Base-by-base conservation (phyloP, 2,797 vertebrate genomes). In the Galago senegalensis region DNA sequence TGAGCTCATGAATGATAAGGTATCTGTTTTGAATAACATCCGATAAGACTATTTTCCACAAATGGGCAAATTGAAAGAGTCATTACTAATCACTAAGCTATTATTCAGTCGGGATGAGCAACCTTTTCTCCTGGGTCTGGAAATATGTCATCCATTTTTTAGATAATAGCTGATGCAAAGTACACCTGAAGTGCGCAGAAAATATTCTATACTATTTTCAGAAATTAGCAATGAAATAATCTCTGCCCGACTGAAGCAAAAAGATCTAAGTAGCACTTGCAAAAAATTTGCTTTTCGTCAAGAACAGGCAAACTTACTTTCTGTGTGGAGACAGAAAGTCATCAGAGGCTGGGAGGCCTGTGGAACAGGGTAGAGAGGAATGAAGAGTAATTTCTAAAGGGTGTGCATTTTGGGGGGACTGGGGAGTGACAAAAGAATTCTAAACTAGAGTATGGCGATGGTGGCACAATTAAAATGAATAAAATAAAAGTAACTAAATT, bases 61-160 rank as follows among this genome's bases (percentile, higher is more conserved):
- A n/a, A 31, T 13, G 8, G 0, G 7, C 31, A 0, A 21, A 73
- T 20, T 75, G 34, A 23, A 73, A 95, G 18, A 69, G 31, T 67
- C 3, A 81, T 53, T 86, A 82, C 72, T 70, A 80, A 63, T 58
- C 49, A 49, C 3, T 49, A 70, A 76, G 13, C 17, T 75, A 81
- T 76, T 87, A 56, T 40, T 79, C 88, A 56, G 72, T 89, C 14
- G 65, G 13, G 3, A 34, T 89, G 12, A 91, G 8, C 9, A 88
- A 17, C 2, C 76, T 85, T 93, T 58, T 69, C 25, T 67, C 67
- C 46, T 73, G 69, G 87, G 17, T 86, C 82, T 93, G 25, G 96
- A 97, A 95, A 75, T 14, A 14, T 40, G 1, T 72, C 9, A 82
- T 25, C 7, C 0, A 89, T 27, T 5, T 40, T 92, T 86, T 70